Base-by-base conservation (phyloP, 2,797 vertebrate species). In the Enteromius viviparus region DNA sequence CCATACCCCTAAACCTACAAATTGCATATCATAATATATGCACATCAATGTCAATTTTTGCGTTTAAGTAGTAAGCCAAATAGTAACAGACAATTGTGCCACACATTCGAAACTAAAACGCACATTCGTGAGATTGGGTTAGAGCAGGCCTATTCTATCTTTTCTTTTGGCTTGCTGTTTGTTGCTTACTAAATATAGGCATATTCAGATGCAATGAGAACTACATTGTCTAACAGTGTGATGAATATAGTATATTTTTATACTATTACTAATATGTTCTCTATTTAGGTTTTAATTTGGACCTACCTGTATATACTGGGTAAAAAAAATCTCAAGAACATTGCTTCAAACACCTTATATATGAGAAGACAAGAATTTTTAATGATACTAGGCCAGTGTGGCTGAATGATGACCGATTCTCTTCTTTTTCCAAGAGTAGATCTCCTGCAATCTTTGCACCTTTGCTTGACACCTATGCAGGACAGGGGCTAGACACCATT, bases 401-500 rank as follows among this genome's bases (percentile, higher is more conserved):
- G 45, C 15, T 12, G 29, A 51, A 81, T 65, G 14, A 32, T 29
- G 75, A 82, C 29, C 37, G 9, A 77, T 40, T 77, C 17, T 62
- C 29, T 64, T 23, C 17, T 15, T 40, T 78, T 78, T 51, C 51
- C 9, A 6, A 4, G 55, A 47, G 17, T 11, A 10, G 49, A 47
- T 26, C 23, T 42, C 37, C 60, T 78, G 53, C 78, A 84, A 64
- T 51, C 47, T 62, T 15, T 78, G 68, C 68, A 62, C 76, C 74
- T 42, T 69, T 45, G n/a, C 42, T 51, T 60, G 75, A 72, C 77
- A 79, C n/a, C 23, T 65, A 2, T 70, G 51, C 45, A 32, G 49
- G 64, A 23, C 51, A 76, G 42, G 60, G 40, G 26, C 64, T 76
- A 23, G 45, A 51, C 53, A 65, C 66, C 76, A 87, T 72, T 66